Conservation (phyloP, 2,888 invertebrate species). For the Bombylius major region DNA sequence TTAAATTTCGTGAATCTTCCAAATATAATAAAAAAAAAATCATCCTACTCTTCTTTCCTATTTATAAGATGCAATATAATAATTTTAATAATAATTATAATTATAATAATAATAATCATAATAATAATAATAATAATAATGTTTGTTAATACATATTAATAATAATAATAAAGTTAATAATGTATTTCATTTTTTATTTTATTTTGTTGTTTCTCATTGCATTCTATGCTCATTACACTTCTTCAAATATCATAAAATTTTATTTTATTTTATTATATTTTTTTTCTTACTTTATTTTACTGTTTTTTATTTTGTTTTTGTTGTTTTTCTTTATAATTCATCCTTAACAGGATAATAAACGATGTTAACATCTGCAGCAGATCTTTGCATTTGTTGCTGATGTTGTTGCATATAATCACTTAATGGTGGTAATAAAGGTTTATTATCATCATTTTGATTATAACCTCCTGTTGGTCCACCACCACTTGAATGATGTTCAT, state of each 20-base stretch:
- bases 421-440: conserved; percentile 27
- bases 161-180: not conserved
- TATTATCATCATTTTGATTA: conserved; percentile 11
- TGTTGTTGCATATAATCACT: conserved; percentile 33
- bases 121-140: not conserved
- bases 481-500: not conserved
- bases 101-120: not conserved
- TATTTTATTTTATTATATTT: not conserved
- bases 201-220: not conserved
- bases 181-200: no score
- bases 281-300: not conserved
- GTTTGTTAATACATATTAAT: not conserved
- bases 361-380: conserved; percentile 26
- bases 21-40: not conserved
- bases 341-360: conserved; percentile 36
- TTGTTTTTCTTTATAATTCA: conserved; percentile 15
- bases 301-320: not conserved
- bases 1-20: not conserved
- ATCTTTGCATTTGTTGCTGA: conserved; percentile 18
- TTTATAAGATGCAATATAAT: not conserved
- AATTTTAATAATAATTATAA: not conserved
- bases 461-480: conserved; percentile 1
- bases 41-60: not conserved
- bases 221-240: not conserved
- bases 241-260: not conserved